phyloP scores from a whole-genome alignment of 1,140 invertebrate genomes.

The Bathynomus jamesi region DNA sequence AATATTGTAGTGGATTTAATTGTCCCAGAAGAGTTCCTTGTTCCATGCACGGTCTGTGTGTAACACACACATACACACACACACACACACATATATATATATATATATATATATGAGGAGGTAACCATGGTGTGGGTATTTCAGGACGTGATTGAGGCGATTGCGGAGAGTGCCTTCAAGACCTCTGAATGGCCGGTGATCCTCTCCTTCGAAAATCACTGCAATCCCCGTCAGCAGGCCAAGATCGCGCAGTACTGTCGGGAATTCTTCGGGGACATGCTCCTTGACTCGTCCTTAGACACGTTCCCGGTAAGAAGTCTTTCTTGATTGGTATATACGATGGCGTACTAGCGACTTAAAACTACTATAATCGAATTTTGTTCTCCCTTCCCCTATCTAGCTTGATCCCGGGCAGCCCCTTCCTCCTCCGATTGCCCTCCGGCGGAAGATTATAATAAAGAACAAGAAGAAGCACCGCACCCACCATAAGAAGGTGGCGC shows the following conservation, averaged over 20 bases:
- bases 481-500: slow-evolving; percentile 48
- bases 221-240: slow-evolving; percentile 88
- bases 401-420: slow-evolving; percentile 66
- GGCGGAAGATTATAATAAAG: slow-evolving; percentile 92
- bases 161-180: slow-evolving; percentile 95
- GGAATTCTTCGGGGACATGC: slow-evolving; percentile 90
- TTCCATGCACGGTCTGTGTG: no score
- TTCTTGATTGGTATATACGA: no score
- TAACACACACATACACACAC: no score
- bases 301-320: slow-evolving; percentile 70
- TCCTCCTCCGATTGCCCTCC: slow-evolving; percentile 75
- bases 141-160: slow-evolving; percentile 88
- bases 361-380: no score
- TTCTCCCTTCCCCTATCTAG: no score
- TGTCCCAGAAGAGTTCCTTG: no score
- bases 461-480: slow-evolving; percentile 96
- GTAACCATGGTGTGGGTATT: no score
- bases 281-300: slow-evolving; percentile 81
- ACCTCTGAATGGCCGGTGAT: slow-evolving; percentile 93
- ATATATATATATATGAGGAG: no score
- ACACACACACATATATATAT: no score
- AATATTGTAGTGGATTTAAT: no score
- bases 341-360: no score
- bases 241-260: slow-evolving; percentile 95
- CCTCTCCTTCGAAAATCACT: slow-evolving; percentile 97